phyloP scores from a whole-genome alignment of 2,113 vertebrate species.

The Tragelaphus strepsiceros region DNA sequence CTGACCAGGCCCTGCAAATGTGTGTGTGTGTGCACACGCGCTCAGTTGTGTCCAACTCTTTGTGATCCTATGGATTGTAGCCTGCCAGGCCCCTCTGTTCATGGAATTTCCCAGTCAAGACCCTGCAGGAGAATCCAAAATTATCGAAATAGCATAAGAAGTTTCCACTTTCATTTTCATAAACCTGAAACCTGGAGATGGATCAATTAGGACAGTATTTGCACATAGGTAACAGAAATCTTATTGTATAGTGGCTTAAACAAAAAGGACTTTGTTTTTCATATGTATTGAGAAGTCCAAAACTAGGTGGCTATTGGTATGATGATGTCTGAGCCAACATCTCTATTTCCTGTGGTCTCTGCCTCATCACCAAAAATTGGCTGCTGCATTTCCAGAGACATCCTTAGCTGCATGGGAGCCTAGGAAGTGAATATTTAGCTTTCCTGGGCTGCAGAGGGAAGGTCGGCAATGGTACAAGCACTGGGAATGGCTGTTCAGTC shows the following conservation, averaged over 20 bases:
- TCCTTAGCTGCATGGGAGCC: not conserved
- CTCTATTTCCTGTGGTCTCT: not conserved
- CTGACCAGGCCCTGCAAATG: not conserved
- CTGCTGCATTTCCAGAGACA: not conserved
- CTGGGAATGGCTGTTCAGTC: not conserved
- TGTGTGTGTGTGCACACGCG: fast-evolving
- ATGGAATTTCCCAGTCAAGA: not conserved
- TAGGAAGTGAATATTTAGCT: not conserved
- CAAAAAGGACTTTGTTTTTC: not conserved
- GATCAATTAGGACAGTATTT: not conserved
- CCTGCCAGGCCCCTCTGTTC: not conserved
- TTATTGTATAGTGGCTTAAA: not conserved
- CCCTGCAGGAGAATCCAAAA: not conserved
- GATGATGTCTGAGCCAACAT: not conserved
- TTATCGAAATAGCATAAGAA: not conserved
- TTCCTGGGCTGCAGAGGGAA: not conserved
- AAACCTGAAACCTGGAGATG: not conserved
- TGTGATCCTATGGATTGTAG: not conserved
- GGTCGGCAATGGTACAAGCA: not conserved
- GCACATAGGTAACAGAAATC: not conserved
- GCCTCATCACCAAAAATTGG: not conserved
- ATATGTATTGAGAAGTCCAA: not conserved
- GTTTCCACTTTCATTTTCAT: not conserved
- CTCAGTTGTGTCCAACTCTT: not conserved
- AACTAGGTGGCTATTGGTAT: not conserved